These are phyloP conservation scores for Vulpes vulpes DNA, from an alignment of 2,113 vertebrate species.

Conservation along the genomic window DNA sequence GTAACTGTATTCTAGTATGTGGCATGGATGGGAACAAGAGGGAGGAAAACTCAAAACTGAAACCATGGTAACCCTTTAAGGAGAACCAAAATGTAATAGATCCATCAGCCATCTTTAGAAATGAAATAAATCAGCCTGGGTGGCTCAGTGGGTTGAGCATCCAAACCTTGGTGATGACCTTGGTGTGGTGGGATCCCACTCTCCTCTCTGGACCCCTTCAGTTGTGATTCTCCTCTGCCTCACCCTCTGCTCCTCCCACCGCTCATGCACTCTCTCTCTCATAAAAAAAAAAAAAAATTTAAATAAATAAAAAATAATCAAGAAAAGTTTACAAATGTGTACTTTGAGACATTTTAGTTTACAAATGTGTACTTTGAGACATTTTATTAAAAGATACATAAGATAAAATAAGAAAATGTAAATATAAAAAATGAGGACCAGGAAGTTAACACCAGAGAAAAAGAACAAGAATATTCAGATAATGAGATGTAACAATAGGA, in stretches of 20 bases:
- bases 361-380: neutral
- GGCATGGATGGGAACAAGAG: neutral
- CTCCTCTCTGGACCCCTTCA: neutral
- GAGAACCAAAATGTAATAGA: neutral
- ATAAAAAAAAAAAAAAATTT: neutral
- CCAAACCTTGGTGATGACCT: neutral
- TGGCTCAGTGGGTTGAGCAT: neutral
- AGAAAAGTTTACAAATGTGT: neutral
- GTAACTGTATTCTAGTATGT: neutral
- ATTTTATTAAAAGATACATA: neutral
- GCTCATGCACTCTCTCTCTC: neutral
- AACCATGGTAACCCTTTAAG: neutral
- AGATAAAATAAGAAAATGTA: neutral
- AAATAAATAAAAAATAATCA: neutral
- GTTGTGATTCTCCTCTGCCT: neutral
- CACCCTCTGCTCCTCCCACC: neutral
- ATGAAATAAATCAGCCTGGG: neutral
- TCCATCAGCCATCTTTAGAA: neutral
- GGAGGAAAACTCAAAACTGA: neutral
- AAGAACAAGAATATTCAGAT: neutral
- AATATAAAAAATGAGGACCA: neutral
- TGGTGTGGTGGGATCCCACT: neutral
- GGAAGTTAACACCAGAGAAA: neutral
- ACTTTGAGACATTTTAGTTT: neutral
- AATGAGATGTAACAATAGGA: neutral